Conservation (phyloP, 2,888 invertebrate genomes). For the Rhagonycha fulva region DNA sequence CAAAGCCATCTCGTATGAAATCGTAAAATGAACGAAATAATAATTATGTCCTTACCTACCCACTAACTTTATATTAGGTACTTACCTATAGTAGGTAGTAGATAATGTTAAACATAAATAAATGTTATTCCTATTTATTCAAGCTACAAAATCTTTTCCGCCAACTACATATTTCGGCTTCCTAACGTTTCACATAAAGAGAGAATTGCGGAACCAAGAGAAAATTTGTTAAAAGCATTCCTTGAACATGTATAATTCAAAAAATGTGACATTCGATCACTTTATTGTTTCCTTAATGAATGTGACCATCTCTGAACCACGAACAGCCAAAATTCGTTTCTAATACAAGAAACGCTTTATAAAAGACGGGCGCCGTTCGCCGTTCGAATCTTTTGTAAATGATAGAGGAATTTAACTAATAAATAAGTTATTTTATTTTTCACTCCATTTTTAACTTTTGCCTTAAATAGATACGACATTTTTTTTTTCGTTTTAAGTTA, state of each 20-base stretch:
- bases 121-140: not conserved
- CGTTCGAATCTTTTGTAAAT: conserved; percentile 1
- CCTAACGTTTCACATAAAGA: not conserved
- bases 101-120: not conserved
- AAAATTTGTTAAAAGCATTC: not conserved
- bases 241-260: not conserved
- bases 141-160: not conserved
- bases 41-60: too few species aligned
- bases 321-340: conserved; percentile 3
- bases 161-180: not conserved
- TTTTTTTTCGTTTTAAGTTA: not conserved
- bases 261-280: not conserved
- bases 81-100: not conserved
- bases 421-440: conserved; percentile 2
- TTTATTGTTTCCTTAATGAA: conserved; percentile 14
- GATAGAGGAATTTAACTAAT: conserved; percentile 2
- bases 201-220: not conserved
- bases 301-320: conserved; percentile 11
- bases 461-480: not conserved
- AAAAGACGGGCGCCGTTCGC: not conserved
- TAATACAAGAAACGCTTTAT: not conserved
- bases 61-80: too few species aligned
- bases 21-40: too few species aligned
- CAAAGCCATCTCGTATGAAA: not conserved
- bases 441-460: conserved; percentile 2